Base-by-base conservation (phyloP, 2,888 invertebrate genomes). In the Drosophila histrio region DNA sequence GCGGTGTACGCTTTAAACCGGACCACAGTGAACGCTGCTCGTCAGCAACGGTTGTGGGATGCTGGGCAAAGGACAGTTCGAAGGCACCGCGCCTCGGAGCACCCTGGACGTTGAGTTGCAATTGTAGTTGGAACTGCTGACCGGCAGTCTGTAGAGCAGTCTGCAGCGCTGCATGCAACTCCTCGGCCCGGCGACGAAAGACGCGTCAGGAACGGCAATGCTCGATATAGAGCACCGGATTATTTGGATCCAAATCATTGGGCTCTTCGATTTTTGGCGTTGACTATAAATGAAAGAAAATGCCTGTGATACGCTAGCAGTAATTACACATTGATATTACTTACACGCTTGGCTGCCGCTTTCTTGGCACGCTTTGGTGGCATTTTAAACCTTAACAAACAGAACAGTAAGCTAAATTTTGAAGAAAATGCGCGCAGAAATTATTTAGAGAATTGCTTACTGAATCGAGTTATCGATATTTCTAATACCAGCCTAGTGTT, bases 141-240 rank as follows among this genome's bases (percentile, higher is more conserved):
- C 83, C 80, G 2, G 79, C 38, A 22, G 67, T 44, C 8, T 65
- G 77, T 22, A 90, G 49, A 15, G 77, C 72, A 30, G 81, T 70
- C 21, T 70, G 53, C 38, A 91, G 64, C 19, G 85, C 81, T 9
- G 74, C 74, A 47, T 91, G 88, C 59, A 91, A 69, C 54, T 89
- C 88, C 57, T 86, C 76, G 46, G 91, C 91, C 59, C 91, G 91
- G 38, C 90, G 83, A 49, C 89, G 89, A 67, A 91, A 91, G 15
- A 91, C 90, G 43, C 82, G 87, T 90, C 91, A 91, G 65, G 90
- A 90, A n/a, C 90, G 89, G 38, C 91, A 91, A 63, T 91, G 91
- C 57, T 91, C 90, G 2, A 91, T 82, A 39, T 87, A 90, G 6
- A 91, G 80, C 30, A 90, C 89, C 1, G 91, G 89, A 8, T 56